Conservation (phyloP, 2,888 invertebrate species). For the Cyrtodaria siliqua region DNA sequence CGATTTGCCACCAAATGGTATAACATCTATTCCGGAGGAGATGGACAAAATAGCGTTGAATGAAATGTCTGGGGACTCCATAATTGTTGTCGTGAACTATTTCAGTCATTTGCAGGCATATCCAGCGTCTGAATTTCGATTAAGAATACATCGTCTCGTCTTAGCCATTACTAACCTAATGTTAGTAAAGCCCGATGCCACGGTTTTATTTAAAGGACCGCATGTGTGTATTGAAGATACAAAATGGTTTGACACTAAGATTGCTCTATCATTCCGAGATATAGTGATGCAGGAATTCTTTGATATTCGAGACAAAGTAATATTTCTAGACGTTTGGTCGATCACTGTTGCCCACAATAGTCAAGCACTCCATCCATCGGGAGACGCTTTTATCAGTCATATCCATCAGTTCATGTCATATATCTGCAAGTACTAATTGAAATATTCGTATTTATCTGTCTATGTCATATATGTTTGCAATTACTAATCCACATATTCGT, state of each 20-base stretch:
- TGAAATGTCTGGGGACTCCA: slow-evolving; percentile 11
- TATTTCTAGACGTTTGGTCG: slow-evolving; percentile 52
- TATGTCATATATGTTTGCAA: too few species aligned
- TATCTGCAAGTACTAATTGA: too few species aligned
- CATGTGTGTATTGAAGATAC: slow-evolving; percentile 34
- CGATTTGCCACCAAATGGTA: slow-evolving; percentile 29
- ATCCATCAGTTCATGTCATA: slow-evolving; percentile 51
- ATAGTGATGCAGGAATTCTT: slow-evolving; percentile 39
- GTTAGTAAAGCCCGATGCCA: slow-evolving; percentile 34
- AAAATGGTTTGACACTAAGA: slow-evolving; percentile 41
- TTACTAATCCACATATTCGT: too few species aligned
- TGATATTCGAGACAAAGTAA: slow-evolving; percentile 32
- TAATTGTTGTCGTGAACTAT: slow-evolving; percentile 39
- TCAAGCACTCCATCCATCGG: slow-evolving; percentile 32
- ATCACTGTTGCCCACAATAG: slow-evolving; percentile 42
- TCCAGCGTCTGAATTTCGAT: slow-evolving; percentile 23
- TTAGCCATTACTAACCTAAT: slow-evolving; percentile 18
- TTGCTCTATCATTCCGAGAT: slow-evolving; percentile 30
- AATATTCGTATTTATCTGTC: too few species aligned
- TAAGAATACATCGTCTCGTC: slow-evolving; percentile 8
- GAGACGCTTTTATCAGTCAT: slow-evolving; percentile 27
- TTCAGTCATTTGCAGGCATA: slow-evolving; percentile 44
- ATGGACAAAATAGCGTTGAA: slow-evolving; percentile 8
- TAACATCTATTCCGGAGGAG: slow-evolving; percentile 28
- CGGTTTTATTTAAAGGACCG: slow-evolving; percentile 46